These are phyloP conservation scores for Ashinkailepas kermadecensis DNA, from an alignment of 2,888 invertebrate species.

Conservation along the genomic window DNA sequence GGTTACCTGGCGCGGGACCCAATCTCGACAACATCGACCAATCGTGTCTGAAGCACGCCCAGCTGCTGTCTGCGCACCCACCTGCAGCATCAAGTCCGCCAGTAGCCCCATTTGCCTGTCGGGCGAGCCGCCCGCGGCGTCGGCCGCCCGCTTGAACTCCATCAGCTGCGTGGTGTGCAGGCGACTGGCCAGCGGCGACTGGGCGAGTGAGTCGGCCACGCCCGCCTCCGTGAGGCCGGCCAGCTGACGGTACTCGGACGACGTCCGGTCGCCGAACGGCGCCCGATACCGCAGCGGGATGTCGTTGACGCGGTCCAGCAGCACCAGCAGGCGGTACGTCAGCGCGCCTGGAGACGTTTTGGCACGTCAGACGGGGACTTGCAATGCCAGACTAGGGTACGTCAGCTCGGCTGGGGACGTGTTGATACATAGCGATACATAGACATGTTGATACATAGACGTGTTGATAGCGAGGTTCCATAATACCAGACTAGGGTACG, in stretches of 20 bases:
- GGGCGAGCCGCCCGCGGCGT: background rate
- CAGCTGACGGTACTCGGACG: conserved; percentile 31
- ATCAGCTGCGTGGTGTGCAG: conserved; percentile 28
- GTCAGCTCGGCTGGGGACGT: no score
- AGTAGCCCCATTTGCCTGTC: conserved; percentile 27
- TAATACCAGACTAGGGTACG: no score
- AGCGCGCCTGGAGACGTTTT: conserved; percentile 26
- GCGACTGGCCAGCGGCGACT: conserved; percentile 27
- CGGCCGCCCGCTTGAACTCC: conserved; percentile 29
- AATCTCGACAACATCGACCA: no score
- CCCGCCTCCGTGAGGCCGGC: conserved; percentile 29
- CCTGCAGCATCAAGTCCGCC: conserved; percentile 29
- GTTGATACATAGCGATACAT: no score
- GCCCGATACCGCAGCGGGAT: conserved; percentile 28
- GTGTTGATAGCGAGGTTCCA: no score
- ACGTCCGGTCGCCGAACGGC: conserved; percentile 29
- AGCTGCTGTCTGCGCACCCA: no score
- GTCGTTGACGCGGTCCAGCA: conserved; percentile 32
- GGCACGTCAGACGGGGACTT: no score
- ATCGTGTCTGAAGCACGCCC: no score
- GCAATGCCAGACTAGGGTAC: no score
- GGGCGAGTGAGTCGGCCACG: conserved; percentile 28
- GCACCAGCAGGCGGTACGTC: conserved; percentile 29
- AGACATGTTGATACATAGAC: no score
- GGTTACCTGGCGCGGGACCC: no score